phyloP scores from a whole-genome alignment of 2,797 vertebrate species.

The Fringilla coelebs region DNA sequence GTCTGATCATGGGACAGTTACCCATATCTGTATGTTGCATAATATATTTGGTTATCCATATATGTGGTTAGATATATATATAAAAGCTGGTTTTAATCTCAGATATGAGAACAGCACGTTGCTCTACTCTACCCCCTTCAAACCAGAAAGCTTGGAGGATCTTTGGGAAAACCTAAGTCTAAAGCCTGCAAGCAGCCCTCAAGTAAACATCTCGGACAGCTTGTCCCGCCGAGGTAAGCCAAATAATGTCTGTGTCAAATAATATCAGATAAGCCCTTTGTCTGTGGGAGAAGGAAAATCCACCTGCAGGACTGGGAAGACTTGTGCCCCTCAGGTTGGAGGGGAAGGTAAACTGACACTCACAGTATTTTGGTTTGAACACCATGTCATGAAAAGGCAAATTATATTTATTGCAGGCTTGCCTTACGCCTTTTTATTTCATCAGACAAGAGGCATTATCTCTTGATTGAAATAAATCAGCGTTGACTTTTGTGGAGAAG shows the following conservation, averaged over 20 bases:
- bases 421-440: constrained; percentile 10
- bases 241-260: neutral
- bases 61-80: neutral
- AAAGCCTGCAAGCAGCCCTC: constrained; percentile 79
- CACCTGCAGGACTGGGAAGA: neutral
- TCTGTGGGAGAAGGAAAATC: neutral
- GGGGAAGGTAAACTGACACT: neutral
- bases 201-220: constrained; percentile 77
- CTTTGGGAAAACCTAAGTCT: constrained; percentile 89
- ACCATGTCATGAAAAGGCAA: neutral
- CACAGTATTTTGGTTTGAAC: neutral
- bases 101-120: constrained; percentile 78
- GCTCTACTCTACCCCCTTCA: constrained; percentile 76
- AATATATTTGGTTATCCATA: neutral
- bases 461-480: constrained; percentile 21
- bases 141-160: constrained; percentile 85
- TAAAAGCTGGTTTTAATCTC: neutral
- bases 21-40: neutral
- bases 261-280: too few relatives aligned
- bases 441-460: constrained; percentile 20
- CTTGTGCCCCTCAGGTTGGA: neutral
- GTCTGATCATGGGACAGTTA: neutral
- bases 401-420: constrained; percentile 16
- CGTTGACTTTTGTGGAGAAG: neutral
- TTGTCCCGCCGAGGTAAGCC: constrained; percentile 85